Evolutionary conservation across 2,113 vertebrate species (phyloP), one percentile per base, ranked within the genome.

Genomic region (Procavia capensis): DNA sequence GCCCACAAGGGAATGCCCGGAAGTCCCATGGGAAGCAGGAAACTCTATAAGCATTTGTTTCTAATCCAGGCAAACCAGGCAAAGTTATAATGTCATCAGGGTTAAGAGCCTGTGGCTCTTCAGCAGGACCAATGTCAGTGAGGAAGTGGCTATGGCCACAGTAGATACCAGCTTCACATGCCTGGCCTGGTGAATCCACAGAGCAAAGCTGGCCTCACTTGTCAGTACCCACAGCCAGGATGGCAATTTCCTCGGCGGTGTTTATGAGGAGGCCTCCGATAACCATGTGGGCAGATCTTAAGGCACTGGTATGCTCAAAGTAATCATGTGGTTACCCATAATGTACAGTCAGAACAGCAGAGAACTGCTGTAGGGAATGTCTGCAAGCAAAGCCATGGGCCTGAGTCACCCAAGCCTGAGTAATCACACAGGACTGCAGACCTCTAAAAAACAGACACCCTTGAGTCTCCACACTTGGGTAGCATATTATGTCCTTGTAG

Each of bases 351-450:
- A 95, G 64, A 81, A 93, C 19, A 22, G 57, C 14, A 82, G 41
- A 88, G 63, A 89, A 72, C 36, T 63, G 41, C 61, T 29, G 36
- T 24, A 25, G 64, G 64, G 81, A 39, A 87, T 80, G 74, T 70
- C 88, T 95, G 68, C 70, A 87, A 85, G 81, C 76, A 59, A n/a
- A 95, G 47, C 88, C 50, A 79, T 6, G 57, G 85, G 59, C 50
- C 70, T 76, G 90, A 94, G 36, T 75, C 87, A 92, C 76, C 66
- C 76, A 88, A n/a, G 11, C 24, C 79, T 80, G 88, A 96, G 82
- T 94, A 96, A 79, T 95, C 96, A 94, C 20, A 4, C 6, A 45
- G 11, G 63, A 92, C n/a, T 54, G 79, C 50, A n/a, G 92, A 79
- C 34, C 90, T 88, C 22, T 31, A 34, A 54, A 68, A 13, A 88